phyloP scores from a whole-genome alignment of 2,888 invertebrate species.

The Exephanes ischioxanthus region DNA sequence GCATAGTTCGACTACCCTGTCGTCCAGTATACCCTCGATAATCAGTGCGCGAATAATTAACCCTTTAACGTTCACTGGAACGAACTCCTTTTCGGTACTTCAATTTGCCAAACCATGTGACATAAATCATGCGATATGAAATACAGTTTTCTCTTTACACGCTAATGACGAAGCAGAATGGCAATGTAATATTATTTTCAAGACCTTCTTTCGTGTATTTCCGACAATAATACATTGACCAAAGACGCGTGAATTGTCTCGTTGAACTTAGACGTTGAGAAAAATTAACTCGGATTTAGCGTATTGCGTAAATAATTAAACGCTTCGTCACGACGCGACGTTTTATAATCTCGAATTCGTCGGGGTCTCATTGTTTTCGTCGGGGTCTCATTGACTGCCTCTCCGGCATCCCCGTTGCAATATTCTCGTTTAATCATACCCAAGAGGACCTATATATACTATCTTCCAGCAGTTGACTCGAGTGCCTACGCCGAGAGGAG shows the following conservation, averaged over 20 bases:
- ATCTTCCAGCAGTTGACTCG: constrained; percentile 14
- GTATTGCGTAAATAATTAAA: background rate
- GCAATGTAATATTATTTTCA: no score
- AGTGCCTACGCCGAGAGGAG: background rate
- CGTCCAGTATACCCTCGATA: constrained; percentile 8
- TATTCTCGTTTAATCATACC: constrained; percentile 30
- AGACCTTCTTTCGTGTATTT: no score
- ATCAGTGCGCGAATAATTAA: background rate
- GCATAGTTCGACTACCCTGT: background rate
- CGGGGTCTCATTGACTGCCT: constrained; percentile 12
- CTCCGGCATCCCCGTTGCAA: constrained; percentile 21
- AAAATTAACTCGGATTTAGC: background rate
- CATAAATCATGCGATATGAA: background rate
- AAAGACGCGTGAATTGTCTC: no score
- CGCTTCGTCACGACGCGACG: background rate
- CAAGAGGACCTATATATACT: background rate
- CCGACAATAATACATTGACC: no score
- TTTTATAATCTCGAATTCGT: background rate
- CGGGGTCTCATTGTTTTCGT: constrained; percentile 11
- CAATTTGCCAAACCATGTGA: background rate
- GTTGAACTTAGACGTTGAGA: background rate
- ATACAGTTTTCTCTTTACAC: no score
- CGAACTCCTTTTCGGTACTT: background rate
- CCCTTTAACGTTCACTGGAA: background rate
- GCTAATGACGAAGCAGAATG: background rate